Evolutionary conservation across 2,797 vertebrate genomes (phyloP), one percentile per base, ranked within the genome.

Genomic region (Darevskia nairensis): DNA sequence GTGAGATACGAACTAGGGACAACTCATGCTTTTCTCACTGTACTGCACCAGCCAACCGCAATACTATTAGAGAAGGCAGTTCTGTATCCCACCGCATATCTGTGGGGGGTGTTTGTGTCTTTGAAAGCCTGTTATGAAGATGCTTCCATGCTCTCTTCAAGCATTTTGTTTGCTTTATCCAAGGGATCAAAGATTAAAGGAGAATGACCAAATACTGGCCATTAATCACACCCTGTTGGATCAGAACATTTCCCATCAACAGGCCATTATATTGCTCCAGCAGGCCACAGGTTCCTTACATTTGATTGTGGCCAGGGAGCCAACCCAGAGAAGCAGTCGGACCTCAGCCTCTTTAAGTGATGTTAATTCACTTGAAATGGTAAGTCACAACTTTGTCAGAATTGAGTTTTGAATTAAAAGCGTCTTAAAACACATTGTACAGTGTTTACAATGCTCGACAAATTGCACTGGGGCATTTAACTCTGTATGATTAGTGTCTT

Each of bases 131-230:
- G 74, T 83, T 6, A 74, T 4, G 82, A 61, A 85, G 78, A 83
- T 86, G 44, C 79, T 79, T 0, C 1, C 84, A 88, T 2, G 84
- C 71, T 0, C 90, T 91, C 86, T 88, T 23, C 84, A 94, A 91
- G 83, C 87, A 77, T 84, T 84, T 95, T 95, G 92, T 89, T 71
- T 94, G 61, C 94, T 91, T 95, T 90, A 46, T 89, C 92, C 84
- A 95, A 99, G 99, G 96, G 98, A 98, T 94, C 98, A 98, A 46
- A 96, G 98, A 80, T 96, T 99, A 59, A 98, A 96, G 94, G 98
- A 98, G 95, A 97, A 98, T 87, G 99, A 99, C 96, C 98, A 99
- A 93, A 98, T 99, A 95, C 94, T 99, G 97, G 98, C 98, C 90
- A 98, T 99, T 87, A 99, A 98, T 87, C 96, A 97, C 81, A 97